phyloP scores from a whole-genome alignment of 1,140 invertebrate genomes.

The Helicoverpa armigera region DNA sequence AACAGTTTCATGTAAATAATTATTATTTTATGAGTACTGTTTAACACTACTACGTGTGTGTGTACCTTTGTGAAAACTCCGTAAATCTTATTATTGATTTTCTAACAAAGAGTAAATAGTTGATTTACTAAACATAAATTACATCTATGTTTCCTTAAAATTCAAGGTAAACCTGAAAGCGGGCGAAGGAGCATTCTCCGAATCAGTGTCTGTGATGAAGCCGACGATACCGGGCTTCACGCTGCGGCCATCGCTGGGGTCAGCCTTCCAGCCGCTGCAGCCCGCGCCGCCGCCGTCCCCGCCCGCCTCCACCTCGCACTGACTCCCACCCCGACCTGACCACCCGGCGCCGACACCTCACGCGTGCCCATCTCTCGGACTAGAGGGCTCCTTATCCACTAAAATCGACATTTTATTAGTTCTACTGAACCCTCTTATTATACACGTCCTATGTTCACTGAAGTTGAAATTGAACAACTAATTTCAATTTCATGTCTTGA shows the following conservation, averaged over 20 bases:
- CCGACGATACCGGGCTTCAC: conserved; percentile 91
- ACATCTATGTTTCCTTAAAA: too few species aligned
- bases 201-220: conserved; percentile 75
- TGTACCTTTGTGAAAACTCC: too few species aligned
- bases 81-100: too few species aligned
- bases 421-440: conserved; percentile 33
- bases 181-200: conserved; percentile 76
- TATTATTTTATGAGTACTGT: neutral
- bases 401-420: conserved; percentile 28
- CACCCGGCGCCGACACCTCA: conserved; percentile 19
- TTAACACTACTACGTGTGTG: too few species aligned
- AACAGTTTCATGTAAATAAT: neutral
- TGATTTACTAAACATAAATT: too few species aligned
- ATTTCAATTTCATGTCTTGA: conserved; percentile 26
- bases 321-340: conserved; percentile 61
- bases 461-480: conserved; percentile 19
- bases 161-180: conserved; percentile 88
- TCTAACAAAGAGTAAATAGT: too few species aligned
- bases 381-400: conserved; percentile 24
- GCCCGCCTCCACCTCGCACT: conserved; percentile 83
- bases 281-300: conserved; percentile 80
- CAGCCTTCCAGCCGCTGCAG: conserved; percentile 93
- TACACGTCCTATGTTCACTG: conserved; percentile 24
- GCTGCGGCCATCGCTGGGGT: conserved; percentile 92
- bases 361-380: conserved; percentile 9